phyloP scores from a whole-genome alignment of 2,888 invertebrate genomes.

The Diarsia rubi region DNA sequence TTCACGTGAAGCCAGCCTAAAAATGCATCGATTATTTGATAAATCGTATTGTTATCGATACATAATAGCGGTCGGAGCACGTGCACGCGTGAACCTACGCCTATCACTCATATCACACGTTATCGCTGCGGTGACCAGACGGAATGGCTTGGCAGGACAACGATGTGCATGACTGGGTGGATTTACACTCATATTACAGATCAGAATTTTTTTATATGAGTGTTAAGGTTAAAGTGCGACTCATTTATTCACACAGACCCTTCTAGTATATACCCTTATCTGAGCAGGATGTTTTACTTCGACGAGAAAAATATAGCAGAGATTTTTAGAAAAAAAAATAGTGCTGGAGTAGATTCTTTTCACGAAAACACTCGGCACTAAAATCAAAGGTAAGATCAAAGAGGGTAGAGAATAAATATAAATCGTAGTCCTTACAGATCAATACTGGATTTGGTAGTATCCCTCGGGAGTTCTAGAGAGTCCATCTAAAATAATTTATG shows the following conservation, averaged over 20 bases:
- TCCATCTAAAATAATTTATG: constrained; percentile 34
- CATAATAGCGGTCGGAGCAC: constrained; percentile 73
- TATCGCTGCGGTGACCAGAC: constrained; percentile 58
- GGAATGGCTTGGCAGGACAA: constrained; percentile 32
- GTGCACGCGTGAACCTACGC: constrained; percentile 73
- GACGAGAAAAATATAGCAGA: background rate
- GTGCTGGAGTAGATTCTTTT: background rate
- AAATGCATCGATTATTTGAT: constrained; percentile 87
- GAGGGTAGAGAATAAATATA: constrained; percentile 50
- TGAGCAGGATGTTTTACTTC: no score
- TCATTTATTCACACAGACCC: background rate
- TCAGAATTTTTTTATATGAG: background rate
- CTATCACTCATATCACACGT: constrained; percentile 64
- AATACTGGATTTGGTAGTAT: constrained; percentile 35
- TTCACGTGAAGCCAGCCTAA: constrained; percentile 62
- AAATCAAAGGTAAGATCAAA: constrained; percentile 44
- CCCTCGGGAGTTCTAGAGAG: constrained; percentile 26
- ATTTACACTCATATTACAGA: background rate
- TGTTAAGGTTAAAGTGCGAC: background rate
- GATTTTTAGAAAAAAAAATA: background rate
- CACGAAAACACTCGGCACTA: constrained; percentile 18
- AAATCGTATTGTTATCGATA: constrained; percentile 80
- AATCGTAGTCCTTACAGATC: constrained; percentile 45
- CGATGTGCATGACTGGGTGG: constrained; percentile 1
- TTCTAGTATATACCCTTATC: no score